Percentiles rank a stretch among this genome's conserved stretches.
These are phyloP conservation scores for Adelosebastes latens DNA, from an alignment of 2,797 vertebrate genomes.

Conservation along the genomic window DNA sequence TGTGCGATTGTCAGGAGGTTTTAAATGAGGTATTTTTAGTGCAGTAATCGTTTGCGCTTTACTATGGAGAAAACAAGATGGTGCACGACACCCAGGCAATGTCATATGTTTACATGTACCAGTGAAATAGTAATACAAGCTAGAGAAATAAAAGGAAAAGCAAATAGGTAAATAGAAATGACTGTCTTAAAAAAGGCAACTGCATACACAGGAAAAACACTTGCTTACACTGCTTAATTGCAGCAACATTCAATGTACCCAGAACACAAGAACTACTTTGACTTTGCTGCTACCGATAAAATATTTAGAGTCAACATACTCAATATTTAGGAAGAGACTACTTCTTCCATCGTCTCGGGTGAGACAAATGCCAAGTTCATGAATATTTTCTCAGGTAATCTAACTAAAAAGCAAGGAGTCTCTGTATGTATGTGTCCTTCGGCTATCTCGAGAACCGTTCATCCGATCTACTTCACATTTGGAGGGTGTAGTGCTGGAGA, in stretches of 20 bases:
- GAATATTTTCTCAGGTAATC: constrained; percentile 50
- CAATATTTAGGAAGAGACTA: constrained; percentile 40
- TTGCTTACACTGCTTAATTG: constrained; percentile 16
- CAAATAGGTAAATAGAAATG: constrained; percentile 28
- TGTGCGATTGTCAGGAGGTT: constrained; percentile 24
- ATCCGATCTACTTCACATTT: neutral
- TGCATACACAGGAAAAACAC: neutral
- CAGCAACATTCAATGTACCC: neutral
- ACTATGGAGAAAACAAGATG: constrained; percentile 9
- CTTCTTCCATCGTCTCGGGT: constrained; percentile 6
- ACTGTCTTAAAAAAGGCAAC: constrained; percentile 13
- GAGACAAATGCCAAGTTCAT: constrained; percentile 34
- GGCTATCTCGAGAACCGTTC: neutral
- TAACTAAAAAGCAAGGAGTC: neutral
- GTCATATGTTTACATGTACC: constrained; percentile 38
- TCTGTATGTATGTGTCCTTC: neutral
- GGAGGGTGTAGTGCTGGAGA: neutral
- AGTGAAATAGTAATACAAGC: constrained; percentile 40
- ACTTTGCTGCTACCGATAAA: constrained; percentile 23
- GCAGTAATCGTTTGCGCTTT: constrained; percentile 11
- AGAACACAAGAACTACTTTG: constrained; percentile 7
- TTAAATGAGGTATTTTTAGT: constrained; percentile 23
- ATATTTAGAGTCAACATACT: constrained; percentile 44
- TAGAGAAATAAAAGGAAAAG: constrained; percentile 28
- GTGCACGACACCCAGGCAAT: constrained; percentile 8